These are phyloP conservation scores for Yponomeuta sedellus DNA, from an alignment of 2,888 invertebrate genomes.

Conservation along the genomic window DNA sequence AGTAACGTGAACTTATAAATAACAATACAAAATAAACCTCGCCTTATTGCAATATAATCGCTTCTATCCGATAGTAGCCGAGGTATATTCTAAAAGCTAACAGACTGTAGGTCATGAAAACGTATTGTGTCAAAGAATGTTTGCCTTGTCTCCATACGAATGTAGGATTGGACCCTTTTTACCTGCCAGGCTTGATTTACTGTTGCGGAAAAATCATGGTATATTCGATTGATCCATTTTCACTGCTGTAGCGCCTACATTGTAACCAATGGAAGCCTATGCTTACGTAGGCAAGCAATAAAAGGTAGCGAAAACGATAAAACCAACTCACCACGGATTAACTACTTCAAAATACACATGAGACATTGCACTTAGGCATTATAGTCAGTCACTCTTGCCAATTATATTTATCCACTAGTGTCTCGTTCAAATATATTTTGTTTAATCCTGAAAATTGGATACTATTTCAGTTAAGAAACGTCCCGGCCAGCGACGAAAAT, in stretches of 20 bases:
- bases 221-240: background rate
- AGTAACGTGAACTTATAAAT: too few species aligned
- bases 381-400: constrained; percentile 33
- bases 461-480: too few species aligned
- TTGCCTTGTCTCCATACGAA: too few species aligned
- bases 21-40: too few species aligned
- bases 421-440: constrained; percentile 28
- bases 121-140: too few species aligned
- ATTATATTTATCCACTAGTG: constrained; percentile 37
- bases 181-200: background rate
- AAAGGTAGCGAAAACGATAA: background rate
- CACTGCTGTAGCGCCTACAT: background rate
- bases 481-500: background rate
- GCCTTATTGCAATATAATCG: too few species aligned
- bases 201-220: background rate
- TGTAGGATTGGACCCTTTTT: background rate
- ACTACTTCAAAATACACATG: constrained; percentile 25
- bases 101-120: too few species aligned
- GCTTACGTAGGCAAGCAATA: too few species aligned
- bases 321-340: constrained; percentile 3
- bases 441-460: too few species aligned
- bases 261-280: background rate
- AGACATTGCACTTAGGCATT: constrained; percentile 54
- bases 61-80: too few species aligned
- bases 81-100: too few species aligned